Percentiles rank a stretch among this genome's conserved stretches.
phyloP scores from a whole-genome alignment of 2,888 invertebrate species.

The Tromatobia lineatoria region DNA sequence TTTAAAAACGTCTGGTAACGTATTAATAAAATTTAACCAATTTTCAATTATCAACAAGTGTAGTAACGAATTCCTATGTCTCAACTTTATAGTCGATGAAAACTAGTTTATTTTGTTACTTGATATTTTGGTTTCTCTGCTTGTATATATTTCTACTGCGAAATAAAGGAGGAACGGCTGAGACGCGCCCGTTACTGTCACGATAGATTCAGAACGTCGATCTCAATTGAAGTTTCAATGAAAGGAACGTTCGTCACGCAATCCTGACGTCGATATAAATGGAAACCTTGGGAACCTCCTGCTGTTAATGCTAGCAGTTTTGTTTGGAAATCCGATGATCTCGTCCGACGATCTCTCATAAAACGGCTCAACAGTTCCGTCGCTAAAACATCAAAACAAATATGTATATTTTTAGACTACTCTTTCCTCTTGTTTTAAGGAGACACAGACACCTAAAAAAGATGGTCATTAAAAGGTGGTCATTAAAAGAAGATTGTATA shows the following conservation, averaged over 20 bases:
- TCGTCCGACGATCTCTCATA: neutral
- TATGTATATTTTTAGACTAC: too few species aligned
- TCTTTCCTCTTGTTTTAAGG: too few species aligned
- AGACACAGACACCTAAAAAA: too few species aligned
- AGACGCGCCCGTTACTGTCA: slow-evolving; percentile 23
- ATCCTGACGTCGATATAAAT: neutral
- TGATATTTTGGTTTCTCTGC: neutral
- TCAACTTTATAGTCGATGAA: too few species aligned
- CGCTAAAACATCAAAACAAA: neutral
- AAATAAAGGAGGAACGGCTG: neutral
- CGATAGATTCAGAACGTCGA: slow-evolving; percentile 39
- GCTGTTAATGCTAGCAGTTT: neutral
- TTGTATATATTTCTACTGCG: neutral
- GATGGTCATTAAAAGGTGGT: too few species aligned
- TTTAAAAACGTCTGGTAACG: too few species aligned
- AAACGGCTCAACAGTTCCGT: neutral
- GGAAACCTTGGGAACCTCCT: neutral
- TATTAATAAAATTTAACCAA: too few species aligned
- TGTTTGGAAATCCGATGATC: neutral
- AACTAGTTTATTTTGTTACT: too few species aligned
- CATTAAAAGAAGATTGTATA: too few species aligned
- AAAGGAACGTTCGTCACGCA: slow-evolving; percentile 50
- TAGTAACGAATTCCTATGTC: too few species aligned
- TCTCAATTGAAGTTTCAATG: slow-evolving; percentile 49
- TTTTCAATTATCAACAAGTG: too few species aligned